Conservation (phyloP, 2,113 vertebrate genomes). For the Salminus brasiliensis region DNA sequence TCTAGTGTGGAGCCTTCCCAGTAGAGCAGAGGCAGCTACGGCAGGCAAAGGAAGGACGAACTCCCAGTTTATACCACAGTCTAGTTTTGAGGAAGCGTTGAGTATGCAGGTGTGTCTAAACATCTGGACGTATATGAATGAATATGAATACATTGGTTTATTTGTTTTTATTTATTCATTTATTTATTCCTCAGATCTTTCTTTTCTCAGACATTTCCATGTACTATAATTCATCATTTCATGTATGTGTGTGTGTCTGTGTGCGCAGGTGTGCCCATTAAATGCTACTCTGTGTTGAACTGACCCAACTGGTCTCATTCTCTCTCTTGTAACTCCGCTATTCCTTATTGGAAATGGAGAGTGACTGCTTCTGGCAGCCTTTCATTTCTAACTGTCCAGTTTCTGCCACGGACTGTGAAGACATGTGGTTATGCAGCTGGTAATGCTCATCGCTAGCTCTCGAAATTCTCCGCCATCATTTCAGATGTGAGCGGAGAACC, state of each 20-base stretch:
- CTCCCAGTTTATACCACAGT: no score
- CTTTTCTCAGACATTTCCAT: no score
- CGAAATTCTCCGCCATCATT: constrained; percentile 9
- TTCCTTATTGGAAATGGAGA: background rate
- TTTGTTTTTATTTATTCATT: no score
- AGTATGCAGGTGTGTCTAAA: no score
- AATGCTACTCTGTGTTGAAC: constrained; percentile 49
- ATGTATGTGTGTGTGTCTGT: constrained; percentile 22
- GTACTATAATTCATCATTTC: background rate
- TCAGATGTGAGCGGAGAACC: background rate
- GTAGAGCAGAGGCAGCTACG: no score
- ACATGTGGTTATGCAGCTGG: constrained; percentile 14
- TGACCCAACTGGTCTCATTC: constrained; percentile 44
- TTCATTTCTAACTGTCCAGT: constrained; percentile 11
- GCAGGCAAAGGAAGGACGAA: no score
- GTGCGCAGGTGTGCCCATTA: constrained; percentile 28
- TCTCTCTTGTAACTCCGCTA: constrained; percentile 11
- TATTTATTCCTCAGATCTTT: no score
- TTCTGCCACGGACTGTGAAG: background rate
- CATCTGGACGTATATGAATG: no score
- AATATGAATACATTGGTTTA: no score
- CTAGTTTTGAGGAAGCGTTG: no score
- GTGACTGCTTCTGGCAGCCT: background rate
- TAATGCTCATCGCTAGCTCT: background rate
- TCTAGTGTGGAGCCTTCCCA: no score